These are phyloP conservation scores for Mirounga angustirostris DNA, from an alignment of 2,113 vertebrate species.

Conservation along the genomic window DNA sequence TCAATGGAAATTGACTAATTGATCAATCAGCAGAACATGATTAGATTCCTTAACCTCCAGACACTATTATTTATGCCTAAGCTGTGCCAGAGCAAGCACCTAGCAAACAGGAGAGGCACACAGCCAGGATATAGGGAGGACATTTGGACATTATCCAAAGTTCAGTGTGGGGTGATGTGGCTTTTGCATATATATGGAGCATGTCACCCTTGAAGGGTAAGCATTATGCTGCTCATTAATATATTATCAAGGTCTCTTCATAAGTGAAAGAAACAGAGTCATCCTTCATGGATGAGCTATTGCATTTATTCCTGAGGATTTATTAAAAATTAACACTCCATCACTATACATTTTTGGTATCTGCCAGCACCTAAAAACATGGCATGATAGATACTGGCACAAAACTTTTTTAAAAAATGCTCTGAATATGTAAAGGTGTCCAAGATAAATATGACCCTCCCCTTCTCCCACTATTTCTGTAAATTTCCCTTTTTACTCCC, in stretches of 20 bases:
- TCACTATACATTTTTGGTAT: not conserved
- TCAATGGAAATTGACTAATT: conserved; percentile 84
- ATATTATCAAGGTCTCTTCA: conserved; percentile 79
- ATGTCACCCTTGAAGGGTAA: conserved; percentile 83
- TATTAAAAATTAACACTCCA: conserved; percentile 70
- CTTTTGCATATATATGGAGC: conserved; percentile 79
- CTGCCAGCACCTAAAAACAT: not conserved
- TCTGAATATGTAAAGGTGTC: conserved; percentile 52
- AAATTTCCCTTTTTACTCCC: not conserved
- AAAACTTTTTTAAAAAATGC: not conserved
- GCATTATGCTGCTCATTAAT: conserved; percentile 78
- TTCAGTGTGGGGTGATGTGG: conserved; percentile 72
- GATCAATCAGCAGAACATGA: conserved; percentile 74
- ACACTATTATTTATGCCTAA: conserved; percentile 73
- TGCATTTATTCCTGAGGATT: conserved; percentile 75
- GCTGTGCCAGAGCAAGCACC: not conserved
- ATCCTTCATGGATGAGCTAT: conserved; percentile 82
- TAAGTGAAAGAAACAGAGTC: conserved; percentile 66
- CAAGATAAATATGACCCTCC: conserved; percentile 33
- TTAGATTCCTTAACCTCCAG: conserved; percentile 77
- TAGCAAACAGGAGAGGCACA: not conserved
- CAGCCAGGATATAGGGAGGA: conserved; percentile 37
- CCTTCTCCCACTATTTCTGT: not conserved
- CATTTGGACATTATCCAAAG: conserved; percentile 70
- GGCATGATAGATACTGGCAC: not conserved